A percentile compares a stretch with the other conserved stretches of the same genome.
These are phyloP conservation scores for Drosophila lutescens DNA, from an alignment of 2,888 invertebrate species.

Conservation along the genomic window DNA sequence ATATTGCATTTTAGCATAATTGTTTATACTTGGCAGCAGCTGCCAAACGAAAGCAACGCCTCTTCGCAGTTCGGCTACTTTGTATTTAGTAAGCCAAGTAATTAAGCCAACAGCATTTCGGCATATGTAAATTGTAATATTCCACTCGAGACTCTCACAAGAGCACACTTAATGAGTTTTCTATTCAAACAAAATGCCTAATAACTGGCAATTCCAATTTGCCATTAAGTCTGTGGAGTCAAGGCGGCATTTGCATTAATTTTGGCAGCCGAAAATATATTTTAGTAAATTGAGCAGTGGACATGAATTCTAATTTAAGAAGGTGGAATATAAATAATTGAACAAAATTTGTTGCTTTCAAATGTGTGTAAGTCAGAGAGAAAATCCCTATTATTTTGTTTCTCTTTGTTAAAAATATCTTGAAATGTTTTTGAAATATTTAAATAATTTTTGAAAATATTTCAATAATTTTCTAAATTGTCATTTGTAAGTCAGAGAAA, in stretches of 20 bases:
- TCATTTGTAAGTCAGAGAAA: too few species aligned
- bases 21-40: conserved; percentile 69
- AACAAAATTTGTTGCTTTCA: neutral
- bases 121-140: conserved; percentile 32
- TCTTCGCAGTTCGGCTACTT: conserved; percentile 35
- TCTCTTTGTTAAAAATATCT: too few species aligned
- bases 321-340: neutral
- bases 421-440: too few species aligned
- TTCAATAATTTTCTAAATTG: too few species aligned
- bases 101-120: conserved; percentile 36
- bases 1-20: conserved; percentile 77
- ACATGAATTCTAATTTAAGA: neutral
- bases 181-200: conserved; percentile 24
- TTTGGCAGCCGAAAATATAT: conserved; percentile 3
- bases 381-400: neutral
- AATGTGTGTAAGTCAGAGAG: neutral
- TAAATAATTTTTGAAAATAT: too few species aligned
- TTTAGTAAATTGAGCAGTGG: conserved; percentile 2
- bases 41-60: conserved; percentile 50
- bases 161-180: conserved; percentile 21
- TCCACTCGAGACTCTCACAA: neutral
- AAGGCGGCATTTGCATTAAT: neutral
- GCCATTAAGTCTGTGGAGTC: neutral
- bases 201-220: conserved; percentile 16
- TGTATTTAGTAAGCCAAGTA: conserved; percentile 39